A percentile compares a stretch with the other conserved stretches of the same genome.
phyloP scores from a whole-genome alignment of 2,888 invertebrate species.

The Coenonympha glycerion region DNA sequence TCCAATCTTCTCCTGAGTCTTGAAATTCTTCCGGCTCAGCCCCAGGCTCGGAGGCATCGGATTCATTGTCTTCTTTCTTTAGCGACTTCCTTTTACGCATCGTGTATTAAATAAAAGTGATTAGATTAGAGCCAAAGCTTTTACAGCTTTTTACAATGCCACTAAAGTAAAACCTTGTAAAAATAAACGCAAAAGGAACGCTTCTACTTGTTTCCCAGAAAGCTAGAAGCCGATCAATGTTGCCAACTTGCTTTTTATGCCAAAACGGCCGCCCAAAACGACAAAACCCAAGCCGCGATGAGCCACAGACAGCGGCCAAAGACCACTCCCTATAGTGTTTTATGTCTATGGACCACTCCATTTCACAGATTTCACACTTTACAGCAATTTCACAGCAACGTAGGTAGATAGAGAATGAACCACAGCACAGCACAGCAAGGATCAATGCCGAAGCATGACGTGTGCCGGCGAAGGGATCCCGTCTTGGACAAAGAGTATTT shows the following conservation, averaged over 20 bases:
- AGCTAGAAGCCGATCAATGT: conserved; percentile 22
- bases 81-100: conserved; percentile 71
- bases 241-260: conserved; percentile 5
- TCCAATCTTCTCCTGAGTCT: conserved; percentile 75
- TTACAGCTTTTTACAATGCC: conserved; percentile 15
- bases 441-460: too few relatives aligned
- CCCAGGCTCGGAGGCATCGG: conserved; percentile 64
- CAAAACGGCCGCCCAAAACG: too few relatives aligned
- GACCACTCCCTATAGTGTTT: too few relatives aligned
- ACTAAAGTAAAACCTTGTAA: conserved; percentile 10
- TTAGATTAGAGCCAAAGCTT: conserved; percentile 8
- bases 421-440: too few relatives aligned
- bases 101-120: conserved; percentile 23
- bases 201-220: conserved; percentile 19
- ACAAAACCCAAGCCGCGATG: too few relatives aligned
- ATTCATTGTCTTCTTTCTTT: conserved; percentile 66
- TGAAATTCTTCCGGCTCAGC: conserved; percentile 73
- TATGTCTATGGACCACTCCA: too few relatives aligned
- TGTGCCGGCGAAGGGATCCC: too few relatives aligned
- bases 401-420: too few relatives aligned
- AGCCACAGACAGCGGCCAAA: too few relatives aligned
- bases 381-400: too few relatives aligned
- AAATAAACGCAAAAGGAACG: conserved; percentile 25
- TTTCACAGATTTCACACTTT: too few relatives aligned
- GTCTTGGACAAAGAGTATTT: too few relatives aligned